phyloP scores from a whole-genome alignment of 2,888 invertebrate species.

The Dasypogon diadema region DNA sequence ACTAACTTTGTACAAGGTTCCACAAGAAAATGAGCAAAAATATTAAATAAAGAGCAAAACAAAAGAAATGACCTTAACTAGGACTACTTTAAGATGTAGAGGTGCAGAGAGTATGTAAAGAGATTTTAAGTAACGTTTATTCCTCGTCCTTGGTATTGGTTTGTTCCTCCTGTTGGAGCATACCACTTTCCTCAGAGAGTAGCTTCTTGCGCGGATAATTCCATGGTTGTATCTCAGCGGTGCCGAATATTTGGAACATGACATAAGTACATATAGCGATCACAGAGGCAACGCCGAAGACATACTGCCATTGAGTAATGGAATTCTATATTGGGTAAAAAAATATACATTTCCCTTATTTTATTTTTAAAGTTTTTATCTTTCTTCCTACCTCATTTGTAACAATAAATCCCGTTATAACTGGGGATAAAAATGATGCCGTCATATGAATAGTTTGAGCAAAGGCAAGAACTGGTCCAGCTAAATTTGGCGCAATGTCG shows the following conservation, averaged over 20 bases:
- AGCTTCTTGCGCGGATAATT: conserved; percentile 58
- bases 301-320: conserved; percentile 74
- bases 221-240: conserved; percentile 72
- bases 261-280: conserved; percentile 75
- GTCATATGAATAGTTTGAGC: conserved; percentile 84
- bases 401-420: conserved; percentile 74
- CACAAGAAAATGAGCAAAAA: too few species aligned
- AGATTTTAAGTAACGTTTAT: conserved; percentile 20
- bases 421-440: conserved; percentile 78
- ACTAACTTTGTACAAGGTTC: neutral
- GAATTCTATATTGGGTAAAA: conserved; percentile 61
- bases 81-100: neutral
- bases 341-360: neutral
- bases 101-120: neutral
- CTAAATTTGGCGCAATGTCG: conserved; percentile 83
- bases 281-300: conserved; percentile 75
- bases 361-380: neutral
- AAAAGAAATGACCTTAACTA: neutral
- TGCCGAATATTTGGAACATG: conserved; percentile 76
- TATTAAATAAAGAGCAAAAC: neutral
- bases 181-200: conserved; percentile 27
- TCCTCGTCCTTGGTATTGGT: conserved; percentile 6
- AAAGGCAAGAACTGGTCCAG: conserved; percentile 79
- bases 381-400: conserved; percentile 72
- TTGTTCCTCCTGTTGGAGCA: conserved; percentile 14